phyloP scores from a whole-genome alignment of 2,888 invertebrate species.

The Apamea monoglypha region DNA sequence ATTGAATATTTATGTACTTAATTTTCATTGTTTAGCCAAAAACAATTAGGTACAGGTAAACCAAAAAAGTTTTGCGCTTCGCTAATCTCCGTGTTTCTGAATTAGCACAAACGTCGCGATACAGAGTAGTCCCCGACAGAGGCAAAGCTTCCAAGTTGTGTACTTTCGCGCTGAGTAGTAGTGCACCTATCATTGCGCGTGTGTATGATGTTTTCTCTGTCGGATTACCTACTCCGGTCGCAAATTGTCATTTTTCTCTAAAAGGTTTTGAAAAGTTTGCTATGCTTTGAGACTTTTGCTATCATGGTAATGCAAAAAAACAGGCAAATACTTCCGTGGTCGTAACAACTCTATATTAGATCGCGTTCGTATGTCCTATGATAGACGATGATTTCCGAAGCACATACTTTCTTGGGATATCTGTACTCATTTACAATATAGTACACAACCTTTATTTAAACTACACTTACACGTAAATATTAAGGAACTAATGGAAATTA shows the following conservation, averaged over 20 bases:
- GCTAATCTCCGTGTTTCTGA: background rate
- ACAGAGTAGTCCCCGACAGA: background rate
- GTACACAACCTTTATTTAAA: constrained; percentile 66
- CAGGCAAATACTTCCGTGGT: no score
- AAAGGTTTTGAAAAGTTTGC: background rate
- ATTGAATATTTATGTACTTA: constrained; percentile 41
- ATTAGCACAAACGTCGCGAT: background rate
- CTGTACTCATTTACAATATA: constrained; percentile 39
- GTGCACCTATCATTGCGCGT: background rate
- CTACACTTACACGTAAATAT: constrained; percentile 53
- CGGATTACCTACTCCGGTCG: background rate
- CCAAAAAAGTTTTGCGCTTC: background rate
- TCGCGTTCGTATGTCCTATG: background rate
- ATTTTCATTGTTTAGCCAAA: constrained; percentile 35
- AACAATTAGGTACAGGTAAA: constrained; percentile 38
- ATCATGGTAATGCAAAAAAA: background rate
- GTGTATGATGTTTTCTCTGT: background rate
- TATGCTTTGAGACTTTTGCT: no score
- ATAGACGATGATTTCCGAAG: background rate
- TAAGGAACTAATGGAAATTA: constrained; percentile 55
- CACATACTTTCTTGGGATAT: background rate
- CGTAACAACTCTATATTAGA: background rate
- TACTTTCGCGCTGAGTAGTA: background rate
- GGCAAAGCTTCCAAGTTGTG: background rate
- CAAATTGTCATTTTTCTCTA: background rate